Base-by-base conservation (phyloP, 35 echinoderm and acorn worm genomes). In the Lytechinus pictus region DNA sequence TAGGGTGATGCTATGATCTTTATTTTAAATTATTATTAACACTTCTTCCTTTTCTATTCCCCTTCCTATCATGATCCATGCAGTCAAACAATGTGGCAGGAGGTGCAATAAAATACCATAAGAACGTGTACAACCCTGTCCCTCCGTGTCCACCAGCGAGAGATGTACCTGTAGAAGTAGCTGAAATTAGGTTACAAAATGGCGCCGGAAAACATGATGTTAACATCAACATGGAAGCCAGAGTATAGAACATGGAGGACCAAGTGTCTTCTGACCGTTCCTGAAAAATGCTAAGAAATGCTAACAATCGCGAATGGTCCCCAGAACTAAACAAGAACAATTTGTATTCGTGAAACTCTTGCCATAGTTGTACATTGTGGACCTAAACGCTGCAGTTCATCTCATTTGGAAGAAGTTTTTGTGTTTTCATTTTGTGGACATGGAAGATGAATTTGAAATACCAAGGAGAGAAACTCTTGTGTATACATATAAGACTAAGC, bases 161-260 rank as follows among this genome's bases (percentile, higher is more conserved):
- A 24, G 92, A 93, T 57, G 54, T 93, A 27, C 92, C 92, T 5
- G 8, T 93, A 24, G 53, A 93, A 93, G 92, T 57, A 16, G 53
- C 92, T 10, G 92, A 93, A 93, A 93, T 93, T 27, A 54, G 92
- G 28, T 93, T 93, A 27, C 92, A 93, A 93, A 93, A 93, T 93
- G 92, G 92, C 52, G 66, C 66, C 66, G 52, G 53, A 19, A 93
- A 93, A 57, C 92, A 53, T 16, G 92, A 93, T 24, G 92, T 93
- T 9, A 93, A 93, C 28, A 93, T 93, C 92, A 54, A 57, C 55
- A 93, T 93, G 92, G 92, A 93, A 24, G 92, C 92, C 28, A 55
- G 53, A 93, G 92, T 93, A 13, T 93, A 57, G 53, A 57, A 93
- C 53, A 93, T 24, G 52, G 52, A 90, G 52, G 88, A 79, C 19